Base-by-base conservation (phyloP, 2,797 vertebrate genomes). In the Myiothlypis coronata region DNA sequence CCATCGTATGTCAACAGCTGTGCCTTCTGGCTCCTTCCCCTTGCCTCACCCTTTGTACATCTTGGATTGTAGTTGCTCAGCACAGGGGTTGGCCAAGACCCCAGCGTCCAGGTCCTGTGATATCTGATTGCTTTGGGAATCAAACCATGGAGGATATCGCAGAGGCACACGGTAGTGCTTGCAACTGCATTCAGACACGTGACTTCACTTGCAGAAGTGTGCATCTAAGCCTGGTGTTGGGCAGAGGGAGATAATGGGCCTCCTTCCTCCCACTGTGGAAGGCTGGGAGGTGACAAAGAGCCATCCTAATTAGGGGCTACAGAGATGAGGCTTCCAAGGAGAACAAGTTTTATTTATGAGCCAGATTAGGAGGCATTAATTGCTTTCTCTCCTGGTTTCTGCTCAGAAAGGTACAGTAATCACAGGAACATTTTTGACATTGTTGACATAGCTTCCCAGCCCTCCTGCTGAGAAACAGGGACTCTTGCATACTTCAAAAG, bases 391-490 rank as follows among this genome's bases (percentile, higher is more conserved):
- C 93, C 82, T 96, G 87, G 94, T 96, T 97, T 96, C 95, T 97
- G 96, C 96, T 96, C 92, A 89, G 96, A 96, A 97, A 97, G 97
- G 97, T 97, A 97, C 96, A 97, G 96, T 97, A 97, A 97, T 97
- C 96, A 96, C 96, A 95, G 97, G 94, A 96, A 96, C 97, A 97
- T 97, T 97, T 96, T 97, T 97, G 59, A 92, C 96, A 97, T 97
- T 97, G 96, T 89, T 97, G 94, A 96, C 97, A 97, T 97, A 97
- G 86, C 95, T 97, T 95, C 97, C 96, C 95, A 96, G 96, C 96
- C 96, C 97, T 97, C 97, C 97, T 95, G 97, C 97, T 97, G 97
- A 97, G 96, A 97, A 97, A 95, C 96, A 96, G 96, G 97, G 97
- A 97, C 97, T 97, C 96, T 97, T 97, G 95, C 95, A 97, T 97